Conservation (phyloP, 2,797 vertebrate species). For the Tiaroga cobitis region DNA sequence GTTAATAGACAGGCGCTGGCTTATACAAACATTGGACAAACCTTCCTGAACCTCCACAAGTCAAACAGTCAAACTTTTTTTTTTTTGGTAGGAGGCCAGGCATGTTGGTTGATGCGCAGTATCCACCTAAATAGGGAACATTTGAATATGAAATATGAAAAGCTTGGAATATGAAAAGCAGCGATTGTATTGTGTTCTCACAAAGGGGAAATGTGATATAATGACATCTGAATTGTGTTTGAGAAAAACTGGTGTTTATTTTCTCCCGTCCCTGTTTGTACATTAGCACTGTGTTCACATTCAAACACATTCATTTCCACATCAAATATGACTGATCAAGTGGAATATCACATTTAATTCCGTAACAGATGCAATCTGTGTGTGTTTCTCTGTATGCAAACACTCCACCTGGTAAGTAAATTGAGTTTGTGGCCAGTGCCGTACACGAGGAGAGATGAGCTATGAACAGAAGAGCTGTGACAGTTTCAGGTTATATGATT, state of each 20-base stretch:
- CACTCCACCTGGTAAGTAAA: constrained; percentile 90
- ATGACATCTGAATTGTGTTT: constrained; percentile 23
- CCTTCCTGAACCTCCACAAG: constrained; percentile 52
- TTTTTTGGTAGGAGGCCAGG: constrained; percentile 58
- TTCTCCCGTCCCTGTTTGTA: background rate
- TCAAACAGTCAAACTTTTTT: constrained; percentile 60
- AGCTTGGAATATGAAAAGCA: constrained; percentile 11
- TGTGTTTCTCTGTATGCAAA: constrained; percentile 64
- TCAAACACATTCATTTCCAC: constrained; percentile 13
- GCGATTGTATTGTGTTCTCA: background rate
- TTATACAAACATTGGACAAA: constrained; percentile 64
- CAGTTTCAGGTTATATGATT: constrained; percentile 99
- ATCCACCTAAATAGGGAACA: background rate
- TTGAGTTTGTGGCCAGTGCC: constrained; percentile 86
- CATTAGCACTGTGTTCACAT: background rate
- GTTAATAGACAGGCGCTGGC: constrained; percentile 74
- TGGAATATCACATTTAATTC: background rate
- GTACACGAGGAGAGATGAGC: constrained; percentile 90
- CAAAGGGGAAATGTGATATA: constrained; percentile 12
- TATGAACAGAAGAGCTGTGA: constrained; percentile 98
- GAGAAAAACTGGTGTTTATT: background rate
- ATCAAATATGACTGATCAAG: constrained; percentile 18
- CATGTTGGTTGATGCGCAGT: background rate
- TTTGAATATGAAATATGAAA: constrained; percentile 29
- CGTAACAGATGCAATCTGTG: constrained; percentile 51